Evolutionary conservation across 2,888 invertebrate genomes (phyloP).

Genomic region (Laspeyria flexula): DNA sequence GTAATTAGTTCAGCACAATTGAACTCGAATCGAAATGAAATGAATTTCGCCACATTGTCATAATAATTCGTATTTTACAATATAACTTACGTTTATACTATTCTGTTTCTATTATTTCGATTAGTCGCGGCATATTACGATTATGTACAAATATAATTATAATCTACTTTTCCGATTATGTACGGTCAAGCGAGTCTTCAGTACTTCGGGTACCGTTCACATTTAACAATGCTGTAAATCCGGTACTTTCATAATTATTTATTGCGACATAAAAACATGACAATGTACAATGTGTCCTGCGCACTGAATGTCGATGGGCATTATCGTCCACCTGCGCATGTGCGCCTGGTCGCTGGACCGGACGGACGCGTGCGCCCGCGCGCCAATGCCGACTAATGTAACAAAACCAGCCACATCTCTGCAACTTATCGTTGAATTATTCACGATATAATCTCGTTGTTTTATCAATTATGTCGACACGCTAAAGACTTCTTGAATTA

Average conservation of each 20-base stretch:
- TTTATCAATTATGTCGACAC: conserved; percentile 43
- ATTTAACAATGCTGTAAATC: conserved; percentile 44
- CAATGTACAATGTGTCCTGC: conserved; percentile 39
- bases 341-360: conserved; percentile 44
- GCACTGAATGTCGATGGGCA: conserved; percentile 47
- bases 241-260: conserved; percentile 43
- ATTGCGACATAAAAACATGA: conserved; percentile 48
- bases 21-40: conserved; percentile 40
- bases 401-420: conserved; percentile 41
- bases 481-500: conserved; percentile 20
- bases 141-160: conserved; percentile 19
- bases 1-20: conserved; percentile 54
- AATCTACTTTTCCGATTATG: conserved; percentile 16
- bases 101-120: conserved; percentile 6
- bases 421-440: conserved; percentile 51
- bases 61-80: conserved; percentile 15
- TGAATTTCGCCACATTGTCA: conserved; percentile 24
- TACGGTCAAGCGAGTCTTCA: conserved; percentile 14
- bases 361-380: conserved; percentile 60
- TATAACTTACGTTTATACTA: not conserved
- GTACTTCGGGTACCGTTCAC: conserved; percentile 37
- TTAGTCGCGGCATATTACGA: conserved; percentile 6
- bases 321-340: conserved; percentile 44
- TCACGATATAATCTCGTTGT: conserved; percentile 44
- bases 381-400: conserved; percentile 42